Conservation (phyloP, 2,113 vertebrate species). For the Ailuropoda melanoleuca region DNA sequence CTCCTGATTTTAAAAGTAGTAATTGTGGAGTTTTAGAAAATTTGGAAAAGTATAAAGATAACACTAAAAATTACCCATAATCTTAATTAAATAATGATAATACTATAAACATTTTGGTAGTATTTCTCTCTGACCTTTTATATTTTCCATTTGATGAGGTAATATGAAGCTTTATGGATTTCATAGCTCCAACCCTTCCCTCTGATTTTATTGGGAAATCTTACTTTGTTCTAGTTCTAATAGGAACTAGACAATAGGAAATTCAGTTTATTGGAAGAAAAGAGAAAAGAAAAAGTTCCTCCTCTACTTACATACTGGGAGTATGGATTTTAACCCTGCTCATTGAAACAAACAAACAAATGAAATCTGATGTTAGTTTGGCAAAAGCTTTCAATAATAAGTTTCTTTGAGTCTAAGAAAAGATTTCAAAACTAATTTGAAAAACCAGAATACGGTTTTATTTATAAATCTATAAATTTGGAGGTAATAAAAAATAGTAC, state of each 20-base stretch:
- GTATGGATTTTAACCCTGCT: background rate
- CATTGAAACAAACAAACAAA: background rate
- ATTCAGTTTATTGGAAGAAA: constrained; percentile 30
- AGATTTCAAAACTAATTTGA: constrained; percentile 54
- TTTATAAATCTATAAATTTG: background rate
- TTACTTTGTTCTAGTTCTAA: constrained; percentile 21
- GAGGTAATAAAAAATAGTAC: constrained; percentile 7
- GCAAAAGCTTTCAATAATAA: constrained; percentile 25
- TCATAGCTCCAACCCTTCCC: background rate
- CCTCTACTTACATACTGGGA: background rate
- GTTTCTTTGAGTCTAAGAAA: constrained; percentile 39
- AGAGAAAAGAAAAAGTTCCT: background rate
- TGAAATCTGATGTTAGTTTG: constrained; percentile 4
- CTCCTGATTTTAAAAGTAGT: constrained; percentile 24
- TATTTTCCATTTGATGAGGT: constrained; percentile 32
- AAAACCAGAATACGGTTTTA: background rate
- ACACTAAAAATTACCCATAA: constrained; percentile 34
- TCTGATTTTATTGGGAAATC: constrained; percentile 32
- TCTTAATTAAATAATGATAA: background rate
- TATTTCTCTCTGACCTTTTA: constrained; percentile 17
- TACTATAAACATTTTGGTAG: constrained; percentile 6
- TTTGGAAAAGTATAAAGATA: background rate
- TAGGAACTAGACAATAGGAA: background rate
- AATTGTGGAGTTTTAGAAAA: constrained; percentile 34
- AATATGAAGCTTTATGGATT: background rate